Conservation (phyloP, 2,113 vertebrate species). For the Phodopus roborovskii region DNA sequence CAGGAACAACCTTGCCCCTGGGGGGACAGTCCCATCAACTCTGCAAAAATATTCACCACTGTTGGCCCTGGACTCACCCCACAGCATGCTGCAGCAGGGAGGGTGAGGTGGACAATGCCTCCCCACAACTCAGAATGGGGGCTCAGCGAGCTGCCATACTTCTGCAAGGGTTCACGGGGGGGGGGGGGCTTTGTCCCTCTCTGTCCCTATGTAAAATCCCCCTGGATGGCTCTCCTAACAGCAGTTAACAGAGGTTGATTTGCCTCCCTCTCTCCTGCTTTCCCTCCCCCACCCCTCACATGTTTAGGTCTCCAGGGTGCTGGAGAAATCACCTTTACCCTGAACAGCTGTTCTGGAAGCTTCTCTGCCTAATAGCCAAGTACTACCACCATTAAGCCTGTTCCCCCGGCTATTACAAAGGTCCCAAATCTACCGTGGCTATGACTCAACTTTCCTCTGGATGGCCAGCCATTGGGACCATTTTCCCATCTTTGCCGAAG, state of each 20-base stretch:
- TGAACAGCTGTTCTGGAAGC: background rate
- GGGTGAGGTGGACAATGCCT: background rate
- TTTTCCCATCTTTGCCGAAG: conserved; percentile 19
- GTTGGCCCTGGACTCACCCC: background rate
- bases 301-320: background rate
- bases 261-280: too few species aligned
- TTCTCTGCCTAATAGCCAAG: background rate
- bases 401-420: background rate
- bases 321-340: background rate
- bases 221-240: background rate
- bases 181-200: fast-evolving
- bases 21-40: conserved; percentile 59
- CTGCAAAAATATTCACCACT: conserved; percentile 57
- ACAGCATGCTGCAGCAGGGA: background rate
- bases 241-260: background rate
- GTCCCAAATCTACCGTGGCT: background rate
- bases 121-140: background rate
- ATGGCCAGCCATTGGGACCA: background rate
- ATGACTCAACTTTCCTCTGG: conserved; percentile 10
- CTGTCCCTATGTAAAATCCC: background rate
- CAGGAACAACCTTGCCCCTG: conserved; percentile 64
- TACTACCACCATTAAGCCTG: background rate
- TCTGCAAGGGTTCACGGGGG: background rate
- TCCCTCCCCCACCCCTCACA: background rate
- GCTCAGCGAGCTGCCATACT: background rate